Percentiles rank a stretch among this genome's conserved stretches.
These are phyloP conservation scores for Gobio occitaniae DNA, from an alignment of 2,797 vertebrate species.

Conservation along the genomic window DNA sequence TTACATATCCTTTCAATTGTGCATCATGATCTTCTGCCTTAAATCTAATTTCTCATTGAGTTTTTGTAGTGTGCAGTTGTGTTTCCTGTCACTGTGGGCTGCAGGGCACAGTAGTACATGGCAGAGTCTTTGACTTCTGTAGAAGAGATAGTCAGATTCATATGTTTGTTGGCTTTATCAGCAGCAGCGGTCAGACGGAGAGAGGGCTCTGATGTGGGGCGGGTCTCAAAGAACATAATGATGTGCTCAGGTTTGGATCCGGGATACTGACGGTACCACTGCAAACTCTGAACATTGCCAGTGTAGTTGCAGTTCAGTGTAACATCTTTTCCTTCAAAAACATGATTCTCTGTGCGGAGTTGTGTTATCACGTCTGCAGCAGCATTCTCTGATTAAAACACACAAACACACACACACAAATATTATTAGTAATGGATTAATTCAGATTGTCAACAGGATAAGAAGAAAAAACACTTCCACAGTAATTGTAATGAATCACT, in stretches of 20 bases:
- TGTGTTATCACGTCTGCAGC: background rate
- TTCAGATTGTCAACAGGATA: background rate
- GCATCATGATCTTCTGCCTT: too few relatives aligned
- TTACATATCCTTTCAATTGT: too few relatives aligned
- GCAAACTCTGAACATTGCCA: background rate
- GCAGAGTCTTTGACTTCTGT: conserved; percentile 51
- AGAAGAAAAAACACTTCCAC: fast-evolving
- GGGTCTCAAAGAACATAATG: too few relatives aligned
- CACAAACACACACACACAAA: too few relatives aligned
- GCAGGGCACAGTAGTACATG: background rate
- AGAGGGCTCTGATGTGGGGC: too few relatives aligned
- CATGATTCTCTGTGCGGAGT: background rate
- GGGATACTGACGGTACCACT: conserved; percentile 41
- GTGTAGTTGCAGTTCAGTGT: conserved; percentile 37
- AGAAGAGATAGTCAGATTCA: conserved; percentile 31
- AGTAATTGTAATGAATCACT: background rate
- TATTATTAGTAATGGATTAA: background rate
- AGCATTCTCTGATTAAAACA: conserved; percentile 8
- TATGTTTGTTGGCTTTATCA: background rate
- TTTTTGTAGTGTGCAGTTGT: too few relatives aligned
- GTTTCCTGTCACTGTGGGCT: too few relatives aligned
- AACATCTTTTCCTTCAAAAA: conserved; percentile 1
- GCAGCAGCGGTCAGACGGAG: conserved; percentile 22
- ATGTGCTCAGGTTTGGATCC: conserved; percentile 19
- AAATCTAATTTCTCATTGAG: too few relatives aligned